phyloP scores from a whole-genome alignment of 2,888 invertebrate genomes.

The Dermolepida albohirtum region DNA sequence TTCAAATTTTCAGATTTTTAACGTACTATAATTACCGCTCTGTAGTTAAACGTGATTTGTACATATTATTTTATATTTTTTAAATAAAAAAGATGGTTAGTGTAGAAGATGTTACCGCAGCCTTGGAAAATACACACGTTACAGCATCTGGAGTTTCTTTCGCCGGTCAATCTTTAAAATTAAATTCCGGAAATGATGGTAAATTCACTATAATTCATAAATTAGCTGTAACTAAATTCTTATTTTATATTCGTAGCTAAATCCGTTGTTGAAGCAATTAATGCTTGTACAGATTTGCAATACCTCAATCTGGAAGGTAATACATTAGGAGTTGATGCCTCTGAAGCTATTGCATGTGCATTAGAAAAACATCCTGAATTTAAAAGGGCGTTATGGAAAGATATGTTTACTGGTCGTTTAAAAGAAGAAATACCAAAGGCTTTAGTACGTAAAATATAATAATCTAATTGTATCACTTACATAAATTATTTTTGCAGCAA shows the following conservation, averaged over 20 bases:
- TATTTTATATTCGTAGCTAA: slow-evolving; percentile 68
- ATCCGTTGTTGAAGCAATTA: slow-evolving; percentile 81
- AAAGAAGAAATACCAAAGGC: slow-evolving; percentile 96
- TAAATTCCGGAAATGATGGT: slow-evolving; percentile 86
- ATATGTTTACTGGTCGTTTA: slow-evolving; percentile 95
- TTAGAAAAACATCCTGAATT: slow-evolving; percentile 83
- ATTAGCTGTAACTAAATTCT: background rate
- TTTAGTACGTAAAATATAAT: slow-evolving; percentile 69
- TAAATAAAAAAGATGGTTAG: slow-evolving; percentile 58
- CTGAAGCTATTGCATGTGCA: slow-evolving; percentile 84
- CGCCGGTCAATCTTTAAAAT: slow-evolving; percentile 81
- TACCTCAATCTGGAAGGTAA: slow-evolving; percentile 91
- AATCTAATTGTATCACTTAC: background rate
- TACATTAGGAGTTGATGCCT: slow-evolving; percentile 91
- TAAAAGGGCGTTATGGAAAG: slow-evolving; percentile 90
- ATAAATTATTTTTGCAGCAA: slow-evolving; percentile 63
- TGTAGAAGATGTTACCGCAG: slow-evolving; percentile 69
- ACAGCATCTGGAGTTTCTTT: slow-evolving; percentile 79
- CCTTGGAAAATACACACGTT: slow-evolving; percentile 65
- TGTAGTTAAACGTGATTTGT: slow-evolving; percentile 4
- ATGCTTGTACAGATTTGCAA: slow-evolving; percentile 74
- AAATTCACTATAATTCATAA: slow-evolving; percentile 54
- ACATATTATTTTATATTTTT: slow-evolving; percentile 6
- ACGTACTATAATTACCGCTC: background rate
- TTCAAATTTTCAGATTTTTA: background rate